Percentiles rank a stretch among this genome's conserved stretches.
Evolutionary conservation across 2,888 invertebrate genomes (phyloP).

Genomic region (Agrotis exclamationis): DNA sequence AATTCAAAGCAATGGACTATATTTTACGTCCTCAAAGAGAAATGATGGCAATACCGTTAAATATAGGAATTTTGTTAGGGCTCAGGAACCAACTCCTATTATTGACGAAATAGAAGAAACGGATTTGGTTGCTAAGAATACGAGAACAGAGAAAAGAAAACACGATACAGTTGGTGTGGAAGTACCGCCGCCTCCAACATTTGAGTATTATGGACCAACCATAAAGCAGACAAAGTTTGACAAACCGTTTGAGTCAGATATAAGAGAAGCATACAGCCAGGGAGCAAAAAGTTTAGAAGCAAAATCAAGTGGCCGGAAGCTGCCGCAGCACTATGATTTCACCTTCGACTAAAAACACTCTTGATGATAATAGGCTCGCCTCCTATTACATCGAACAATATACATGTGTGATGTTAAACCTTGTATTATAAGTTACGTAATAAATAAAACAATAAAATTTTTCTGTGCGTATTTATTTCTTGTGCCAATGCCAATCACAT

Average conservation of each 20-base stretch:
- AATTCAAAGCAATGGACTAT: constrained; percentile 79
- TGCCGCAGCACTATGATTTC: constrained; percentile 85
- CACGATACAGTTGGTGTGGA: constrained; percentile 76
- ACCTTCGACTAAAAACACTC: constrained; percentile 77
- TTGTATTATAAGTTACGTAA: constrained; percentile 18
- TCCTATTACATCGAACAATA: neutral
- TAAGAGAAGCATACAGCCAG: constrained; percentile 85
- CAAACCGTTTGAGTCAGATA: constrained; percentile 84
- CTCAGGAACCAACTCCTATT: constrained; percentile 78
- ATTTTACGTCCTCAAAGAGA: constrained; percentile 79
- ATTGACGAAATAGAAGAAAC: constrained; percentile 80
- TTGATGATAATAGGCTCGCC: no score
- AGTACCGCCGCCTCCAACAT: constrained; percentile 93
- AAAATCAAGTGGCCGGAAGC: constrained; percentile 77
- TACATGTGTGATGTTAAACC: neutral
- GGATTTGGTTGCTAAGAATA: constrained; percentile 55
- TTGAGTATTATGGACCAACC: constrained; percentile 92
- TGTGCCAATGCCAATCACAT: constrained; percentile 66
- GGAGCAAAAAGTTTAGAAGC: constrained; percentile 85
- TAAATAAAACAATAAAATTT: constrained; percentile 54
- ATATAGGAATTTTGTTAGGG: constrained; percentile 83
- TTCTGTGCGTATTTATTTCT: constrained; percentile 69
- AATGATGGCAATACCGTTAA: constrained; percentile 69
- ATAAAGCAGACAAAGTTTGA: constrained; percentile 77
- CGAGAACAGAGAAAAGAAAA: constrained; percentile 67